Evolutionary conservation across 1,140 invertebrate species (phyloP), one percentile per base, ranked within the genome.

Genomic region (Caenorhabditis brenneri): DNA sequence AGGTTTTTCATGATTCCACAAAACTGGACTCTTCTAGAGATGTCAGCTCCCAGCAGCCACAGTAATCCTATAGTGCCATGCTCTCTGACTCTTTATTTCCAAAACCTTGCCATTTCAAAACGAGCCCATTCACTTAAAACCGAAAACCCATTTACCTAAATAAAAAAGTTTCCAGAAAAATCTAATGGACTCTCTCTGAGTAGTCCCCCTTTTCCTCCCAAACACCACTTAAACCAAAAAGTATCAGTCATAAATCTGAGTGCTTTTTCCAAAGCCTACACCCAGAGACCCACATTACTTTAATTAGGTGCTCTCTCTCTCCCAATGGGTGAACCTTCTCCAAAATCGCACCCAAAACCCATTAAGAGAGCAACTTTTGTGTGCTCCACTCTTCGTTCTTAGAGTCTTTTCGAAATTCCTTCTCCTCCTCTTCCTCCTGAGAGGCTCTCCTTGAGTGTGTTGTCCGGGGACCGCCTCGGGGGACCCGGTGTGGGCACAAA

Each of bases 211-310:
- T 46, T 46, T 74, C 36, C 16, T n/a, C n/a, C n/a, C n/a, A n/a
- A 74, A 74, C 65, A 39, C 65, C 36, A 74, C 36, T 27, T 74
- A 74, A 39, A 42, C 36, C 36, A 36, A 46, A 74, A 74, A 74
- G 65, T 74, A 74, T 74, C 65, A 74, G 65, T 74, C 65, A 74
- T 74, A 74, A 74, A 74, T 74, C 65, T 74, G 36, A 65, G 58
- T 65, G 53, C 22, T 1, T 58, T 58, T 7, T 9, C 31, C 5
- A 7, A 19, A 39, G 65, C 65, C 65, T 36, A 74, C 65, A 42
- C 65, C 42, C 65, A n/a, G n/a, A n/a, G n/a, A 74, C 65, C 42
- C 19, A 36, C 65, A 74, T 74, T 74, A 74, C 65, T 74, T 74
- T 74, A 74, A 74, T 74, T 74, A 74, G 65, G 65, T 42, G 22